These are phyloP conservation scores for Petaurus breviceps DNA, from an alignment of 2,113 vertebrate species.

Conservation along the genomic window DNA sequence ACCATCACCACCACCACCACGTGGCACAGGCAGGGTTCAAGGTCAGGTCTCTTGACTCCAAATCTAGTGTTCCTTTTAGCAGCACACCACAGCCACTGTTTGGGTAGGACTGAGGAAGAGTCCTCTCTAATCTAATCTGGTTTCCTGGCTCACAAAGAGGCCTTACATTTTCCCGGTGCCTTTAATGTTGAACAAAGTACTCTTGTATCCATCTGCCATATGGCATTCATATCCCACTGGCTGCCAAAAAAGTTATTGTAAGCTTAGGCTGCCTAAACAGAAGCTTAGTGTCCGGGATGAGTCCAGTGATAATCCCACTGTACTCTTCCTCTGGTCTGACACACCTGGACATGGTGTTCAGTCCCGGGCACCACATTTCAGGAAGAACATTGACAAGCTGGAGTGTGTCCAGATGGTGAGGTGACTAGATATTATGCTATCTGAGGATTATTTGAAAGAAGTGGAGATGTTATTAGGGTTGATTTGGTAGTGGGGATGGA, in stretches of 20 bases:
- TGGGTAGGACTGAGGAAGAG: not conserved
- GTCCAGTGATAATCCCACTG: not conserved
- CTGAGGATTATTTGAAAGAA: not conserved
- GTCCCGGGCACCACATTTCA: not conserved
- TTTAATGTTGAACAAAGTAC: not conserved
- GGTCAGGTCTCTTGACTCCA: not conserved
- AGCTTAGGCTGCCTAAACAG: not conserved
- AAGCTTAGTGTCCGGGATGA: not conserved
- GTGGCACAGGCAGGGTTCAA: not conserved
- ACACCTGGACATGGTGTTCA: not conserved
- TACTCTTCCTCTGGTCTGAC: not conserved
- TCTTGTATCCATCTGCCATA: not conserved
- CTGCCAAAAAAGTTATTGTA: not conserved
- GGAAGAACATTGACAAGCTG: not conserved
- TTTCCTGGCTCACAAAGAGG: not conserved
- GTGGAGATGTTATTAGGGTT: not conserved
- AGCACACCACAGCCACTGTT: not conserved
- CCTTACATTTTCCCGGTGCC: not conserved
- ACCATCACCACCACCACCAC: no score
- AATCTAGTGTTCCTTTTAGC: not conserved
- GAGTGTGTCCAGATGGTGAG: not conserved
- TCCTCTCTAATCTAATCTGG: not conserved
- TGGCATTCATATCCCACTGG: not conserved
- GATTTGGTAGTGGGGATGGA: not conserved
- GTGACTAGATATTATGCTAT: not conserved